A percentile compares a stretch with the other conserved stretches of the same genome.
These are phyloP conservation scores for Rhopalosiphum nymphaeae DNA, from an alignment of 2,888 invertebrate genomes.

Conservation along the genomic window DNA sequence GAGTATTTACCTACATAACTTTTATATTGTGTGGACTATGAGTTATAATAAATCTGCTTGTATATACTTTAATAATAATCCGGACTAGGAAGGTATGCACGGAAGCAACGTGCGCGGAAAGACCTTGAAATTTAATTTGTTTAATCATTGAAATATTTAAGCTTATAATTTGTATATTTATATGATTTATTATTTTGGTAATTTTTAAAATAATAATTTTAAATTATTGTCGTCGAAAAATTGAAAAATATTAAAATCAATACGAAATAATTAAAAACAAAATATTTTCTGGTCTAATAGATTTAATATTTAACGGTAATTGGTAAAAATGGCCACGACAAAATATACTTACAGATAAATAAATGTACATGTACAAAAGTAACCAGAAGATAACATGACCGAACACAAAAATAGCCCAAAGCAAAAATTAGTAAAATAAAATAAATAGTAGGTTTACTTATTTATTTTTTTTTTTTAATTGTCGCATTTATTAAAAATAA, in stretches of 20 bases:
- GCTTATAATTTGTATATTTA: not conserved
- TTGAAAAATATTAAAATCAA: not conserved
- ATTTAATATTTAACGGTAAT: not conserved
- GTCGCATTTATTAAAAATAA: not conserved
- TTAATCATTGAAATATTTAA: not conserved
- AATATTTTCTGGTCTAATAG: not conserved
- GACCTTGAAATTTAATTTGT: not conserved
- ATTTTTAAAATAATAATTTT: not conserved
- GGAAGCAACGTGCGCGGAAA: slow-evolving; percentile 16
- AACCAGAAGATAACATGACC: not conserved
- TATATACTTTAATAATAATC: not conserved
- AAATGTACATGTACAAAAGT: not conserved
- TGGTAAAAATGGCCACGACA: not conserved
- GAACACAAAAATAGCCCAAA: not conserved
- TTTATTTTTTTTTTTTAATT: not conserved
- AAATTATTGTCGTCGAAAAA: not conserved
- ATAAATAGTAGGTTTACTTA: not conserved
- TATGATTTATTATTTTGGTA: not conserved
- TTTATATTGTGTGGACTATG: not conserved
- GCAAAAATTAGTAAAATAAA: not conserved
- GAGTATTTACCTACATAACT: not conserved
- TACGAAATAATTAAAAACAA: not conserved
- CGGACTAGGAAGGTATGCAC: slow-evolving; percentile 6
- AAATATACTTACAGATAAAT: not conserved
- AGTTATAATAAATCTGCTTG: not conserved